Evolutionary conservation across 2,888 invertebrate species (phyloP), one percentile per base, ranked within the genome.

Genomic region (Tortricodes alternella): DNA sequence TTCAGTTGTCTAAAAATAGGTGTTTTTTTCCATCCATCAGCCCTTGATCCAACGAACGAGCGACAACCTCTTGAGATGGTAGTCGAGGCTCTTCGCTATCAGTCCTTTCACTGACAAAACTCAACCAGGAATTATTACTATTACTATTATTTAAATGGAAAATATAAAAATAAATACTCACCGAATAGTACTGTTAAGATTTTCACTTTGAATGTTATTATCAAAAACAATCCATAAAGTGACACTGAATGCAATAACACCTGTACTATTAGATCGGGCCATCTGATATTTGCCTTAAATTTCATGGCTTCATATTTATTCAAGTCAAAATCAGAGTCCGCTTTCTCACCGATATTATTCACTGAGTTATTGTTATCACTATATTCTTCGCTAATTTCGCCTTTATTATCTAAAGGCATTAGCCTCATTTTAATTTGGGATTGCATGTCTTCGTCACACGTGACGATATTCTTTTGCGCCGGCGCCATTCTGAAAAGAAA

Each of bases 261-360:
- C 85, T 96, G 96, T 15, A 92, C 96, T 11, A 83, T 73, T 1
- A 95, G 83, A 76, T 96, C 96, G 0, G 93, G 94, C 96, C 96
- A 96, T 76, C 92, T 91, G 57, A 95, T 92, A 64, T 84, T 83
- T 2, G 96, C 91, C 58, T 80, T 85, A 67, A 94, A 96, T 61
- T 87, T 81, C 71, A 85, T 81, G 16, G 78, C 75, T 68, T 90
- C 88, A 70, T 85, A 90, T 65, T 80, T 73, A 53, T 65, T 73
- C 57, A 90, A 61, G 55, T 91, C 85, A 62, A 91, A 90, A 50
- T 83, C 83, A 37, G 60, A 53, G 41, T 83, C 81, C 43, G 63
- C 67, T 67, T 72, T 71, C 32, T 62, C 59, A 62, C 58, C 41
- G 34, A 53, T 34, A 48, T 19, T 50, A 35, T 50, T 44, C 39